Evolutionary conservation across 2,113 vertebrate genomes (phyloP).

Genomic region (Burhinus bistriatus): DNA sequence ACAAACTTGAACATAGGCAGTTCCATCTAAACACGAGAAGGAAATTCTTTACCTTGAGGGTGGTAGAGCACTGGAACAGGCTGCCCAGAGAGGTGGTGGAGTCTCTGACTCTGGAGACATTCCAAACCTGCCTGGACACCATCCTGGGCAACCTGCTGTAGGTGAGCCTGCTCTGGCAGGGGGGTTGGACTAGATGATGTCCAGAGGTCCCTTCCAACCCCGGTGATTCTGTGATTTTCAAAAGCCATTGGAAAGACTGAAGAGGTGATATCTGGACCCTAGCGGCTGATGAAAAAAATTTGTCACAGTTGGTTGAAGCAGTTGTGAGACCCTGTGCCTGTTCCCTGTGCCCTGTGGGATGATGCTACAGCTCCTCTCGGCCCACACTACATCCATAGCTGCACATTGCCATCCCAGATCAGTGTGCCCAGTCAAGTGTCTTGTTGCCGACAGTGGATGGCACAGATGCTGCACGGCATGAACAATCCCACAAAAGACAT

Average conservation of each 20-base stretch:
- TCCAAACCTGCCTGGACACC: too few species aligned
- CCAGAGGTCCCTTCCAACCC: too few species aligned
- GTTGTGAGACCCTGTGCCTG: background rate
- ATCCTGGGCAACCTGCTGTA: too few species aligned
- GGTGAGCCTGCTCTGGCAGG: too few species aligned
- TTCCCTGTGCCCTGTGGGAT: background rate
- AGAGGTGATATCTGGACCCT: background rate
- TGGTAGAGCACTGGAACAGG: too few species aligned
- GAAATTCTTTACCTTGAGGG: too few species aligned
- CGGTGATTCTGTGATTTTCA: background rate
- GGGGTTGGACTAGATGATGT: too few species aligned
- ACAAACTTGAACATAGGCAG: too few species aligned
- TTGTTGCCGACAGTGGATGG: background rate
- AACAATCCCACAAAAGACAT: rapidly evolving
- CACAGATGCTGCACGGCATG: background rate
- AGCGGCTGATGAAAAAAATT: background rate
- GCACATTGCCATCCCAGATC: background rate
- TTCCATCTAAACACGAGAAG: too few species aligned
- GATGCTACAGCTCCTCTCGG: background rate
- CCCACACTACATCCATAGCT: background rate
- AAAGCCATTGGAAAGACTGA: background rate
- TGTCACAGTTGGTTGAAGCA: background rate
- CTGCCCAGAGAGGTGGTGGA: too few species aligned
- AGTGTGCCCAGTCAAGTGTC: background rate
- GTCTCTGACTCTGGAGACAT: too few species aligned